phyloP scores from a whole-genome alignment of 2,888 invertebrate genomes.

The Branchinecta sandiegonensis region DNA sequence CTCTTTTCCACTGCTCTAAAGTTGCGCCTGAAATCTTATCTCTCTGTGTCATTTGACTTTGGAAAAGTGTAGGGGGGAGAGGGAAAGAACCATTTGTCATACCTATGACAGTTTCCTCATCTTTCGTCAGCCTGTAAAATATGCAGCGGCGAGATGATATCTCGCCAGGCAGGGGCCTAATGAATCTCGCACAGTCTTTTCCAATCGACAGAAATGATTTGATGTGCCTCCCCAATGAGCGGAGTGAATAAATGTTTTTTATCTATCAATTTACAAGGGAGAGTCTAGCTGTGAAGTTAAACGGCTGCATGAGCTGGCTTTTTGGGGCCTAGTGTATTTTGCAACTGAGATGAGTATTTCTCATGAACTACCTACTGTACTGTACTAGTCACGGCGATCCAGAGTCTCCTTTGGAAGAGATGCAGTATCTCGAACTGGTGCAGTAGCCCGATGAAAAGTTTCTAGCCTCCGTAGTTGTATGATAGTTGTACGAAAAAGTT shows the following conservation, averaged over 20 bases:
- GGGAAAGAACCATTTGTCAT: neutral
- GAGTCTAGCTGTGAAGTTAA: conserved; percentile 15
- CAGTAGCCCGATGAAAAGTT: too few species aligned
- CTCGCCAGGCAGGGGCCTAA: conserved; percentile 16
- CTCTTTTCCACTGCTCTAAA: neutral
- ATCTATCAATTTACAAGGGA: conserved; percentile 12
- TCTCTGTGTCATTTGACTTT: conserved; percentile 16
- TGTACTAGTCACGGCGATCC: too few species aligned
- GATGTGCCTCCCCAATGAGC: conserved; percentile 16
- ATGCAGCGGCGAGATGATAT: conserved; percentile 14
- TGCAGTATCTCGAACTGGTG: too few species aligned
- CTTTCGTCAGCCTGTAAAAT: conserved; percentile 16
- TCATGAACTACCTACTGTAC: too few species aligned
- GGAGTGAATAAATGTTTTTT: conserved; percentile 15
- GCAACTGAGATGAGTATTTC: too few species aligned
- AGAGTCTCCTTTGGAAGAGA: too few species aligned
- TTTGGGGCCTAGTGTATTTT: neutral
- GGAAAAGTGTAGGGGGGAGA: conserved; percentile 13
- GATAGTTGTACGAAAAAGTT: too few species aligned
- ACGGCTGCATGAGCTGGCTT: conserved; percentile 7
- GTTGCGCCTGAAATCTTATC: conserved; percentile 1
- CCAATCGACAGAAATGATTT: conserved; percentile 16
- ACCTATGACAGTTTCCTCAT: conserved; percentile 17
- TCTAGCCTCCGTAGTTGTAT: too few species aligned
- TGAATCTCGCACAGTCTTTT: conserved; percentile 17